Base-by-base conservation (phyloP, 2,888 invertebrate genomes). In the Gnatocerus cornutus region DNA sequence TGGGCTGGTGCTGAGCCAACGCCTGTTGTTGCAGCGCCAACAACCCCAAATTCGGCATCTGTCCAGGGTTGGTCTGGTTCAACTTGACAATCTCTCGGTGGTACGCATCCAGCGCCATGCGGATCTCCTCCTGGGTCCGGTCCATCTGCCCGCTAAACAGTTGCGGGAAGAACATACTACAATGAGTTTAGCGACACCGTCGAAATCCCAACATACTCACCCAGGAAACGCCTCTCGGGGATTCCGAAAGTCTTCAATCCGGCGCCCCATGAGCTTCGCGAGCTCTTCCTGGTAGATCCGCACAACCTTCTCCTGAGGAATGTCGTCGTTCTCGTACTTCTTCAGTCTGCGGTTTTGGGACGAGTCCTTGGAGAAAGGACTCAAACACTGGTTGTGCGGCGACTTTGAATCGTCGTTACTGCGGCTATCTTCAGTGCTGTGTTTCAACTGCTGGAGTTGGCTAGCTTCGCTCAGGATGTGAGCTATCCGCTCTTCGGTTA, bases 271-370 rank as follows among this genome's bases (percentile, higher is more conserved):
- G 63, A 99, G 89, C 83, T 98, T 98, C 68, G 95, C 93, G 72
- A 98, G 87, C 83, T 98, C 97, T 82, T 97, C 97, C 81, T 98
- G 97, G 83, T 98, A 98, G 80, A 98, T 95, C 80, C 96, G 90
- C 43, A 94, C 93, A 79, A 98, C 96, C 85, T 97, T 97, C 83
- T 99, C 98, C 83, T 98, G 97, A 39, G 98, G 94, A 86, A 98
- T 94, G 87, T 97, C 97, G 85, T 94, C 96, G 85, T 95, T 95
- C 85, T 95, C 94, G 86, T 95, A 95, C 80, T 95, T 94, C 82
- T 94, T 92, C 82, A 94, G 87, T 83, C 93, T 89, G 83, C 93
- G 88, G 79, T 90, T 93, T 82, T 92, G 91, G 80, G 90, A 89
- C 37, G 89, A 89, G 64, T 91, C 91, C 86, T 90, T 90, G 69